Base-by-base conservation (phyloP, 2,888 invertebrate species). In the Drosophila helvetica region DNA sequence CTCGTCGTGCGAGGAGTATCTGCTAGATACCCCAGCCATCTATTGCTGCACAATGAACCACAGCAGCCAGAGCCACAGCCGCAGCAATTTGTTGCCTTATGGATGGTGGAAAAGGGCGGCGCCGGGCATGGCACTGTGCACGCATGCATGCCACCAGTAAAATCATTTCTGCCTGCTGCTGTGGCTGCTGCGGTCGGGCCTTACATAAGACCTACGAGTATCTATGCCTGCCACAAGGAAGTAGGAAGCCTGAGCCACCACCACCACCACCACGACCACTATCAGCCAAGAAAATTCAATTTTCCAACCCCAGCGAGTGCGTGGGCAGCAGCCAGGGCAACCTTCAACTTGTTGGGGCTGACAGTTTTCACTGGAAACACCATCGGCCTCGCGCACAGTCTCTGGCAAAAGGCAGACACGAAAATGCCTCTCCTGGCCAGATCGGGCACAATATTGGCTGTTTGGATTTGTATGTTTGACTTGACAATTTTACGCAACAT, bases 81-180 rank as follows among this genome's bases (percentile, higher is more conserved):
- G n/a, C n/a, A n/a, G n/a, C n/a, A 42, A 60, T 57, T 51, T 56
- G 66, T 38, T 38, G 38, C n/a, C 38, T n/a, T 38, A 38, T 38
- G 38, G 38, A 38, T 38, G 38, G 38, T 33, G 18, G 22, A 53
- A 33, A 61, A 50, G 61, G 57, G 69, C 58, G 58, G 56, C 19
- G 25, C 18, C 19, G 78, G 80, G 80, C 80, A 80, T 63, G 50
- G 69, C 68, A 46, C 58, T 70, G 82, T 85, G 82, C 82, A 85
- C 81, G 85, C 81, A 82, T 82, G 81, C 81, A 75, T 85, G 80
- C 78, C 71, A 68, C n/a, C 15, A 38, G 38, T 38, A 19, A 65
- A 71, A 55, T 58, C 59, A 54, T 38, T 53, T 43, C 18, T 56
- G 12, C 46, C 9, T 57, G 48, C 50, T 17, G 63, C 47, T 46